These are phyloP conservation scores for Sphenopsis melanotis DNA, from an alignment of 2,797 vertebrate species.

Conservation along the genomic window DNA sequence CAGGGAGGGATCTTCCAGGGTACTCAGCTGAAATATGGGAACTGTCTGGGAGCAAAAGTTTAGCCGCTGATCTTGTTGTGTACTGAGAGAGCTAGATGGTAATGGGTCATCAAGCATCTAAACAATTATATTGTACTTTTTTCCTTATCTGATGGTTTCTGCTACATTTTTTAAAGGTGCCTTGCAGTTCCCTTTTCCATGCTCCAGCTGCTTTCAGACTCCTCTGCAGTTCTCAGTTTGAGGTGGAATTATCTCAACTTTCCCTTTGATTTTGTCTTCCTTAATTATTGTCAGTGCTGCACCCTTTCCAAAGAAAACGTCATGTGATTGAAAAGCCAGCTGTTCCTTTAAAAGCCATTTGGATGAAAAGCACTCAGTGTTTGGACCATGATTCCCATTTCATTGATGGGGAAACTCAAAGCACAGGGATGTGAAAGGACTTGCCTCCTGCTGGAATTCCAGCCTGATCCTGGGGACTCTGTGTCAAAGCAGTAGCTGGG, in stretches of 20 bases:
- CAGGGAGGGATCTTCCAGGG: neutral
- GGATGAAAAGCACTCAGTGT: neutral
- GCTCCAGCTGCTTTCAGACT: neutral
- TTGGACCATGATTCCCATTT: neutral
- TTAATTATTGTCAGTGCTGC: neutral
- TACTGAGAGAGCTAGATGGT: neutral
- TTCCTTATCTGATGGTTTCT: neutral
- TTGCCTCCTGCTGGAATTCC: neutral
- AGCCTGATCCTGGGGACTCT: neutral
- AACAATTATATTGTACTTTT: neutral
- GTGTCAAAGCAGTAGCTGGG: neutral
- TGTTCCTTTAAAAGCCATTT: neutral
- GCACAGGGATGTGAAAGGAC: neutral
- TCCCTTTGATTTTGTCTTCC: neutral
- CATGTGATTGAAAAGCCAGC: neutral
- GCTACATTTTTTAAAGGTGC: neutral
- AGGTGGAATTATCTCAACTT: neutral
- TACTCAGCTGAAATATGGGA: fast-evolving
- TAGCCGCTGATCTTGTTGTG: neutral
- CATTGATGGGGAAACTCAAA: neutral
- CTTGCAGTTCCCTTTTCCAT: neutral
- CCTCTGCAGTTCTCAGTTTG: neutral
- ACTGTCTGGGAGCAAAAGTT: neutral
- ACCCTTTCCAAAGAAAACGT: neutral
- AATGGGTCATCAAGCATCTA: neutral